Base-by-base conservation (phyloP, 2,113 vertebrate genomes). In the Symphodus melops region DNA sequence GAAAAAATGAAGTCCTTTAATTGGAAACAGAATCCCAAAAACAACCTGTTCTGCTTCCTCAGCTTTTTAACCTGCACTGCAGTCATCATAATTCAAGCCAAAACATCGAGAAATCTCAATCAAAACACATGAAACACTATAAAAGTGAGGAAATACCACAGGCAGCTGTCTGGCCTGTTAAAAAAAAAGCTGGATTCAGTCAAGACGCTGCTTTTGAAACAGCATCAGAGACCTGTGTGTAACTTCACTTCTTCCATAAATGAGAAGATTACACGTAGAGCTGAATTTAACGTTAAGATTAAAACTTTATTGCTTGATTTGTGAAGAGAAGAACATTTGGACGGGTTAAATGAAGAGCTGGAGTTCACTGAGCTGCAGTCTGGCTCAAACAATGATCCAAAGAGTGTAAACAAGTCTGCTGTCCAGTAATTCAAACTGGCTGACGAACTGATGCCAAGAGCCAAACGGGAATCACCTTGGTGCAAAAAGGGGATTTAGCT, bases 361-460 rank as follows among this genome's bases (percentile, higher is more conserved):
- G 16, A 57, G 51, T 2, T 5, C 39, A 54, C 7, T 16, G 16
- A 48, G 39, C 58, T 28, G 58, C 44, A 54, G 61, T 60, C 41
- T 70, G 28, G 0, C 53, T 60, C 19, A 6, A 16, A 51, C 57
- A 9, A 14, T 33, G 56, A 54, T 51, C 23, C 42, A 37, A 8
- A 23, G 6, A 71, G 8, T 9, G 12, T 60, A 49, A 57, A 75
- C 37, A 61, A 8, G 44, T 52, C 52, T 41, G 48, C 41, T 48
- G 41, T 60, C 60, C 23, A 52, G 44, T n/a, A 16, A 9, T 62
- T 63, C 57, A 68, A 79, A 72, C 52, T 72, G 72, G 21, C 62
- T 20, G 52, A 59, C 28, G 70, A 66, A 41, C 55, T 46, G 42
- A 36, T 39, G 56, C 37, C 51, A 16, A 21, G 21, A 79, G 63